Evolutionary conservation across 2,888 invertebrate species (phyloP).

Genomic region (Frankliniella intonsa): DNA sequence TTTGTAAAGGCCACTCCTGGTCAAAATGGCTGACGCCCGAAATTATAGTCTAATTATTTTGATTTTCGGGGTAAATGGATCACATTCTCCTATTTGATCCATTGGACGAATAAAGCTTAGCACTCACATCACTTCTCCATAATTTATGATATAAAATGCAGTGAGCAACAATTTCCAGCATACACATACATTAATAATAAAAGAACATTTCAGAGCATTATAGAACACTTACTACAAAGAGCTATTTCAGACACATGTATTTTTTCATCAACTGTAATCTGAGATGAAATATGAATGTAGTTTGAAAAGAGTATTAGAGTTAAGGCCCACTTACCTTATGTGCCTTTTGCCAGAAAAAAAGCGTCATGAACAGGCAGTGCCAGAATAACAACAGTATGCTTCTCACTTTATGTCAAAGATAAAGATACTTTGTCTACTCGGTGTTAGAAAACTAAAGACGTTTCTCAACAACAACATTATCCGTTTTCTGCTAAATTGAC

Average conservation of each 20-base stretch:
- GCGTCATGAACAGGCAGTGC: background rate
- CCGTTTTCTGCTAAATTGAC: conserved; percentile 1
- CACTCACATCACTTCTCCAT: background rate
- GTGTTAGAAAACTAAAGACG: conserved; percentile 10
- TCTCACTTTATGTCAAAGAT: background rate
- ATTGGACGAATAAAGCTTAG: conserved; percentile 15
- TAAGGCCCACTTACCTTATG: background rate
- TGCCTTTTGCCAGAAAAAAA: background rate
- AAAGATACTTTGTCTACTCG: too few species aligned
- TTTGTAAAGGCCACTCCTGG: conserved; percentile 16
- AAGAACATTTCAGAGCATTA: too few species aligned
- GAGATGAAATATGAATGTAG: too few species aligned
- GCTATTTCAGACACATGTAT: too few species aligned
- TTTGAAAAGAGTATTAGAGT: background rate
- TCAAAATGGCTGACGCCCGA: background rate
- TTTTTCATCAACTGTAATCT: too few species aligned
- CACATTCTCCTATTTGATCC: background rate
- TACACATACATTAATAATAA: too few species aligned
- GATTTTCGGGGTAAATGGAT: conserved; percentile 18
- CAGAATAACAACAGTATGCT: background rate
- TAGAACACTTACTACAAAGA: too few species aligned
- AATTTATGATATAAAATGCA: background rate
- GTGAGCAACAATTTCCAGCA: background rate
- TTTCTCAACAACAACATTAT: conserved; percentile 8
- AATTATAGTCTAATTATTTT: conserved; percentile 26